Conservation (phyloP, 2,113 vertebrate genomes). For the Micronycteris hirsuta region DNA sequence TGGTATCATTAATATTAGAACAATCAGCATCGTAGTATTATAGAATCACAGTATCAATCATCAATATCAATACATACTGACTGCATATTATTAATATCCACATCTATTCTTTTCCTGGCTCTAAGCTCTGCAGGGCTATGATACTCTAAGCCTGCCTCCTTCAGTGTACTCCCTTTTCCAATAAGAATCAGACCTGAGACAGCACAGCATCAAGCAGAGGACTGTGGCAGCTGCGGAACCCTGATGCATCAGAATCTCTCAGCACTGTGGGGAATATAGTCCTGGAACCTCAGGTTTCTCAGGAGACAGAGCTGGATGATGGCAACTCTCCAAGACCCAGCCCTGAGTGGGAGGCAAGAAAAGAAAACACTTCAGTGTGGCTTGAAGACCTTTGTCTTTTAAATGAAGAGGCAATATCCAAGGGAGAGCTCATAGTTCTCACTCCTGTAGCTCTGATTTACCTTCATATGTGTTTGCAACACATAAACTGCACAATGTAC, state of each 20-base stretch:
- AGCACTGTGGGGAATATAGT: fast-evolving
- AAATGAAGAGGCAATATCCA: no score
- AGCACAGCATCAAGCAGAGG: not conserved
- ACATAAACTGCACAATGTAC: fast-evolving
- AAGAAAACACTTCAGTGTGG: not conserved
- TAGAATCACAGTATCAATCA: not conserved
- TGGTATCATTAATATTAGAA: not conserved
- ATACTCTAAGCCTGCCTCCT: not conserved
- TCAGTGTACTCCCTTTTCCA: fast-evolving
- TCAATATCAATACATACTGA: no score
- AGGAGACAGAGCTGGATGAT: not conserved
- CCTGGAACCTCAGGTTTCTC: not conserved
- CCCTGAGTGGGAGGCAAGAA: not conserved
- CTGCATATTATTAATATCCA: fast-evolving
- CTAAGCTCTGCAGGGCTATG: fast-evolving
- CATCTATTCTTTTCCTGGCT: not conserved
- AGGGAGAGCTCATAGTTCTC: not conserved
- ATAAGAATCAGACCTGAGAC: not conserved
- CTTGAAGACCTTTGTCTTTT: not conserved
- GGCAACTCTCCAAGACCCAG: not conserved
- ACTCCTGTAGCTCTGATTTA: not conserved
- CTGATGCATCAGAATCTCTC: not conserved
- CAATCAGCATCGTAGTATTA: not conserved
- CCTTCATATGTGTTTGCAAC: fast-evolving
- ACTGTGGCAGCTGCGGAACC: not conserved